Evolutionary conservation across 2,888 invertebrate genomes (phyloP).

Genomic region (Ormyrus pomaceus): DNA sequence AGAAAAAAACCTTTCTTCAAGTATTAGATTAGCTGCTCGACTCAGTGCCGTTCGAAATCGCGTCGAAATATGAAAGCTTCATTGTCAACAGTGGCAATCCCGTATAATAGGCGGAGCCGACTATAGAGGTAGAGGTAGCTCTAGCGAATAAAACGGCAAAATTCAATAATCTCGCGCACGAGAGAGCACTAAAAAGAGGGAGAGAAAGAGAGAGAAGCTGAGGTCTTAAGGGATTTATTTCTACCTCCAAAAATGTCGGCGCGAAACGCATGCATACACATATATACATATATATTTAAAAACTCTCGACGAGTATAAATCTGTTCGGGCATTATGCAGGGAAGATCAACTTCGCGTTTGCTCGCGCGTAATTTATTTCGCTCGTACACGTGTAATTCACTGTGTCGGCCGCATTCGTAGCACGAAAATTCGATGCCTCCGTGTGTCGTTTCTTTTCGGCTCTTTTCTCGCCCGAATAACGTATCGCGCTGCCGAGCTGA

Average conservation of each 20-base stretch:
- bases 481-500: too few relatives aligned
- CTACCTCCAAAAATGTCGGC: neutral
- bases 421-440: slow-evolving; percentile 4
- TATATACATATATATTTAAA: neutral
- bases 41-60: too few relatives aligned
- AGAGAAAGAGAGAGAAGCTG: neutral
- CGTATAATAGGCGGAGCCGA: too few relatives aligned
- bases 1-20: too few relatives aligned
- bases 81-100: too few relatives aligned
- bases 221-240: slow-evolving; percentile 29
- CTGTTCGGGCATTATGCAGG: slow-evolving; percentile 14
- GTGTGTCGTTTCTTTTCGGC: neutral
- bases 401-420: neutral
- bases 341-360: slow-evolving; percentile 15
- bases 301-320: slow-evolving; percentile 6
- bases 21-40: too few relatives aligned
- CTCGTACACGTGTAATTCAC: slow-evolving; percentile 5
- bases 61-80: too few relatives aligned
- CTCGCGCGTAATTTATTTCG: slow-evolving; percentile 12
- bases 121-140: neutral
- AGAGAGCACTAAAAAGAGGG: neutral
- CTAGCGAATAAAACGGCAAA: slow-evolving; percentile 14
- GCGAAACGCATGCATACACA: neutral
- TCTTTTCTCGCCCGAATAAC: too few relatives aligned
- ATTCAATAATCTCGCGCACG: slow-evolving; percentile 13